Conservation (phyloP, 2,888 invertebrate species). For the Hirudinaria manillensis region DNA sequence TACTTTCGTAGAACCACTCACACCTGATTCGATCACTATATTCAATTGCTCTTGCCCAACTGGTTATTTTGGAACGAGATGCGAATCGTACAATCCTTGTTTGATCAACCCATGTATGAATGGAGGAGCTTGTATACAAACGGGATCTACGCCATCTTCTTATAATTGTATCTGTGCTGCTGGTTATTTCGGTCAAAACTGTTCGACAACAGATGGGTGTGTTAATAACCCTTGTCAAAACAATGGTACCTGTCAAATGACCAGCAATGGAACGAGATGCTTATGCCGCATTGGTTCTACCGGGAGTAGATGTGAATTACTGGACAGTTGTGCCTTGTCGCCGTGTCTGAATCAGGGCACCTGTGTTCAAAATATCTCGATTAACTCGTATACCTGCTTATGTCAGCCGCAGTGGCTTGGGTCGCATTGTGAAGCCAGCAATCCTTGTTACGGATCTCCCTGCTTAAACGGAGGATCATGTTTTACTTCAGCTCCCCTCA, state of each 20-base stretch:
- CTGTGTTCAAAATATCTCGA: conserved; percentile 22
- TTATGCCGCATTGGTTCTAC: conserved; percentile 34
- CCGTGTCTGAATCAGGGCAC: conserved; percentile 41
- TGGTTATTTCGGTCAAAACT: conserved; percentile 32
- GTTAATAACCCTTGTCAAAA: conserved; percentile 6
- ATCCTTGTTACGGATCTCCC: conserved; percentile 34
- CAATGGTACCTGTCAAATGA: conserved; percentile 1
- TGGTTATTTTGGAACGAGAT: conserved; percentile 34
- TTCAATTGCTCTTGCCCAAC: conserved; percentile 30
- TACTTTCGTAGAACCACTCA: conserved; percentile 12
- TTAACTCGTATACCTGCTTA: conserved; percentile 13
- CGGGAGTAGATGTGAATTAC: conserved; percentile 36
- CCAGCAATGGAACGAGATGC: background rate
- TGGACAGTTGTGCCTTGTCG: conserved; percentile 38
- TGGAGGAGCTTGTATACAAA: conserved; percentile 40
- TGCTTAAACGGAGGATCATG: conserved; percentile 43
- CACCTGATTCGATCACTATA: background rate
- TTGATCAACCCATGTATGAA: conserved; percentile 41
- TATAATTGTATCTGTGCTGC: conserved; percentile 19
- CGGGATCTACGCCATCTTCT: background rate
- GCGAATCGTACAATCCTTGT: conserved; percentile 39
- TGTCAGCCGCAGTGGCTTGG: conserved; percentile 21
- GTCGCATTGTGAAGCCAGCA: conserved; percentile 10
- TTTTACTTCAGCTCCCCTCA: conserved; percentile 3
- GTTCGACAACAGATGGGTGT: conserved; percentile 34